Conservation (phyloP, 1,140 invertebrate genomes). For the Lordiphosa clarofinis region DNA sequence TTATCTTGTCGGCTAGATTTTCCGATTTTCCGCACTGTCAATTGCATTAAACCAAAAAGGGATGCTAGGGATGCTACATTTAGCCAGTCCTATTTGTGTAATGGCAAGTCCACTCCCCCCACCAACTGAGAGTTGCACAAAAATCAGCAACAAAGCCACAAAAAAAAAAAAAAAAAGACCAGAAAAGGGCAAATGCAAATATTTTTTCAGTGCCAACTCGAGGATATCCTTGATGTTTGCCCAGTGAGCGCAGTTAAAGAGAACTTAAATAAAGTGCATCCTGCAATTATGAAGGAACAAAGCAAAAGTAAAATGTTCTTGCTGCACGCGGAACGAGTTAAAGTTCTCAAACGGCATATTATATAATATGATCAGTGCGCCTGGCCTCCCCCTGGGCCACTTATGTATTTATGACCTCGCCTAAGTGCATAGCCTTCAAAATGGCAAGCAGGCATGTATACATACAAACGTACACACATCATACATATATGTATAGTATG, state of each 20-base stretch:
- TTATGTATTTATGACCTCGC: conserved; percentile 61
- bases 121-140: no score
- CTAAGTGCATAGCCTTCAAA: conserved; percentile 71
- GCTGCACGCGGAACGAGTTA: conserved; percentile 4
- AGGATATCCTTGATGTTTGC: conserved; percentile 73
- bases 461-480: neutral
- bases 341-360: conserved; percentile 35
- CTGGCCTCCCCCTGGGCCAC: conserved; percentile 8
- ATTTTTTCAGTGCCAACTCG: conserved; percentile 72
- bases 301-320: conserved; percentile 21
- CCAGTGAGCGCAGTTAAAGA: conserved; percentile 19
- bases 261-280: conserved; percentile 50
- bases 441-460: conserved; percentile 16
- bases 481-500: conserved; percentile 6
- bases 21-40: conserved; percentile 58
- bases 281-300: conserved; percentile 71
- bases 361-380: conserved; percentile 21
- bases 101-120: no score
- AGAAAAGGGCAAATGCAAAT: conserved; percentile 44
- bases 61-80: conserved; percentile 61
- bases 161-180: neutral
- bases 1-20: conserved; percentile 35
- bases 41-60: conserved; percentile 50
- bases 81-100: neutral
- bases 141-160: conserved; percentile 2